Evolutionary conservation across 2,888 invertebrate genomes (phyloP), one percentile per base, ranked within the genome.

Genomic region (Tetragonula carbonaria): DNA sequence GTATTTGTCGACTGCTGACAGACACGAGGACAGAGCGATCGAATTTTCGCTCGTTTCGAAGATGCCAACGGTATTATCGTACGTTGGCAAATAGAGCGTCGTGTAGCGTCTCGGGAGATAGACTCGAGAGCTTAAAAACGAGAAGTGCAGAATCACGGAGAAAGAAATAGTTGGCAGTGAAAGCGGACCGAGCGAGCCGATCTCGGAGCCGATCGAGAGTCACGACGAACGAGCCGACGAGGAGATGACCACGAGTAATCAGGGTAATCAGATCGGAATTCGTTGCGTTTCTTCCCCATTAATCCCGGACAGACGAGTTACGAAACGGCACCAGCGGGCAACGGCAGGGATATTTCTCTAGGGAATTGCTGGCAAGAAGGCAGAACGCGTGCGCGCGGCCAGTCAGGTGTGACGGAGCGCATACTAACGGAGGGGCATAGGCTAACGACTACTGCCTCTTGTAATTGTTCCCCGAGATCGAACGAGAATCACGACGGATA

Each of bases 391-490:
- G 88, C 82, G 90, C 90, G 87, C 84, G 89, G 53, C 85, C 92
- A 93, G 91, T 92, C 92, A 92, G 92, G 93, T 93, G 93, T 93
- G 93, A 93, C 93, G 93, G 92, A 92, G 92, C 92, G 92, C 91
- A 93, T 92, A 90, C 91, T 92, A 91, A 93, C 92, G 91, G 91
- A 89, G 91, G 91, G 93, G 88, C 93, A 93, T 92, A 93, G 93
- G 93, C 92, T 93, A 93, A 93, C 93, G 92, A 94, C 93, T 93
- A 93, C 93, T 91, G 92, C 91, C 92, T 91, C 92, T 92, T 92
- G 93, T 93, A 93, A 93, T 94, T 93, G 94, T 93, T 92, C 91
- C 80, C 85, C 68, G 87, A 85, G 89, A 90, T 90, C 90, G 88
- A 90, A 73, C 72, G 89, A 90, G 90, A 88, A 91, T 91, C 90